Evolutionary conservation across 2,888 invertebrate genomes (phyloP).

Genomic region (Hirtodrosophila duncani): DNA sequence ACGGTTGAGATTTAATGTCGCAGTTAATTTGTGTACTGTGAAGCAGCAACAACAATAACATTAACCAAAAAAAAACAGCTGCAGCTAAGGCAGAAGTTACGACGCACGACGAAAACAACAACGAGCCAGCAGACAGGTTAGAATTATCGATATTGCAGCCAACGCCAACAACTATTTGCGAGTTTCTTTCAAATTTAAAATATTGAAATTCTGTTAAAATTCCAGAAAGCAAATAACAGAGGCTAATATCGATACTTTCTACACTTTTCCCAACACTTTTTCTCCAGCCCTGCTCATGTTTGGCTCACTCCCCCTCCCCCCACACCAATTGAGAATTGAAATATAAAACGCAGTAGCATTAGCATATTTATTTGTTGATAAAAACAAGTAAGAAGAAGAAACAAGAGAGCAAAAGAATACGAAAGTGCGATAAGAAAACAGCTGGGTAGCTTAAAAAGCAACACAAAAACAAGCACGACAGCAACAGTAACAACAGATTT

Average conservation of each 20-base stretch:
- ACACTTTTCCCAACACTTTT: no score
- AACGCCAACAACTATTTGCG: no score
- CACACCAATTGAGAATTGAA: no score
- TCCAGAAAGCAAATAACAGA: no score
- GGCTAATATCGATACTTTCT: no score
- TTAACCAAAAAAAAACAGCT: slow-evolving; percentile 21
- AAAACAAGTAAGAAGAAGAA: slow-evolving; percentile 16
- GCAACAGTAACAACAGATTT: slow-evolving; percentile 25
- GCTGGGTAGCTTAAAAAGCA: slow-evolving; percentile 24
- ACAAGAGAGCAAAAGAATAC: slow-evolving; percentile 1
- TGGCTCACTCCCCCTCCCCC: no score
- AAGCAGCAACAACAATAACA: slow-evolving; percentile 46
- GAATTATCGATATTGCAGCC: no score
- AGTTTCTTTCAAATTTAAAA: no score
- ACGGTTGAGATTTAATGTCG: slow-evolving; percentile 59
- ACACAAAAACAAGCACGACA: slow-evolving; percentile 7
- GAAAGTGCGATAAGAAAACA: slow-evolving; percentile 32
- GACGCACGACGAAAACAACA: slow-evolving; percentile 31
- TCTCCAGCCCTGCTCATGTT: no score
- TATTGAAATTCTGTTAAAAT: no score
- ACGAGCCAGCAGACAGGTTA: slow-evolving; percentile 52
- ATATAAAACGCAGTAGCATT: no score
- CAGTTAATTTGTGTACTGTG: slow-evolving; percentile 65
- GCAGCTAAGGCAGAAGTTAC: slow-evolving; percentile 46
- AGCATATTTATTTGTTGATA: no score